These are phyloP conservation scores for Muntiacus reevesi DNA, from an alignment of 2,113 vertebrate species.

Conservation along the genomic window DNA sequence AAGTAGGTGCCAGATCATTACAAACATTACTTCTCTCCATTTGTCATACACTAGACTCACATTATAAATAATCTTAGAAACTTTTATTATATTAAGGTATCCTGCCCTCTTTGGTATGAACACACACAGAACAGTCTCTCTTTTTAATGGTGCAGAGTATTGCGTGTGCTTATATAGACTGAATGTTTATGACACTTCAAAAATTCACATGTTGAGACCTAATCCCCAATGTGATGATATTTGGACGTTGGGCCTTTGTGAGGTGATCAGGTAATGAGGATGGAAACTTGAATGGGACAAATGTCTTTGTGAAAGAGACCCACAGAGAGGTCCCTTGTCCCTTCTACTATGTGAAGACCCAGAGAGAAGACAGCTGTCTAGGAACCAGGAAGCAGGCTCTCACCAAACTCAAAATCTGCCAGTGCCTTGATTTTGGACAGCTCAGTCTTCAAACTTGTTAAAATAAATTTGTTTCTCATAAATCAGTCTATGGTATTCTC, in stretches of 20 bases:
- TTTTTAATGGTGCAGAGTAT: not conserved
- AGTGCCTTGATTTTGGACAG: not conserved
- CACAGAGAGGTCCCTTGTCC: not conserved
- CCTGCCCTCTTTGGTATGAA: not conserved
- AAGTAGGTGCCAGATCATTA: not conserved
- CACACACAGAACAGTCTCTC: not conserved
- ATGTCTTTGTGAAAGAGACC: not conserved
- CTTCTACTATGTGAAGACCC: not conserved
- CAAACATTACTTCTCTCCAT: not conserved
- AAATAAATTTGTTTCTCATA: not conserved
- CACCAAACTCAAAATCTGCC: not conserved
- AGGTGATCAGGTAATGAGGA: not conserved
- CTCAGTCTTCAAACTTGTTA: not conserved
- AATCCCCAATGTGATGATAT: not conserved
- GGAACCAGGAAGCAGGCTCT: not conserved
- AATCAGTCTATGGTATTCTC: not conserved
- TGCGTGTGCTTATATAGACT: not conserved
- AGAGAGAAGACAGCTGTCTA: not conserved
- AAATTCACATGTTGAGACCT: not conserved
- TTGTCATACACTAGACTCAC: not conserved
- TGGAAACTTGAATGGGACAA: not conserved
- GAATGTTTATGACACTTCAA: not conserved
- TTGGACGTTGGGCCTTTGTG: not conserved
- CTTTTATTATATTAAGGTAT: not conserved
- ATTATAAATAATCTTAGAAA: not conserved